phyloP scores from a whole-genome alignment of 2,797 vertebrate genomes.

The Sebastes umbrosus region DNA sequence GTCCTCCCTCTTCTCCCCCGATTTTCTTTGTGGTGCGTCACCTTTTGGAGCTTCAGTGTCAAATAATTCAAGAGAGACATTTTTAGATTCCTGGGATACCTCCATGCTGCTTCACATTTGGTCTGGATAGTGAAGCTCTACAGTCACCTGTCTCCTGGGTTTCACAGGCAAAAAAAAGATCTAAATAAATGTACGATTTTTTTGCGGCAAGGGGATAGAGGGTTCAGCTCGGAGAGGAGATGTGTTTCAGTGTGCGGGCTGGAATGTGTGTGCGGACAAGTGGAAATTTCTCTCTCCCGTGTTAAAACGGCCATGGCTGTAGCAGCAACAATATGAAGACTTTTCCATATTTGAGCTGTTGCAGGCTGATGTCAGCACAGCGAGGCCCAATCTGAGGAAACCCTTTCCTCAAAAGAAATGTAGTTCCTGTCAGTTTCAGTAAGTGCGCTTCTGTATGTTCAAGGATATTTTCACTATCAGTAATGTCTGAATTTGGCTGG shows the following conservation, averaged over 20 bases:
- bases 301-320: constrained; percentile 69
- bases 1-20: neutral
- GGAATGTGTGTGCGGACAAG: constrained; percentile 74
- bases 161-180: constrained; percentile 18
- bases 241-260: constrained; percentile 48
- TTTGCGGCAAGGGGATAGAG: constrained; percentile 10
- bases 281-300: constrained; percentile 79
- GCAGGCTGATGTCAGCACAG: constrained; percentile 42
- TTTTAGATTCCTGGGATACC: constrained; percentile 66
- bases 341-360: constrained; percentile 71
- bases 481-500: neutral
- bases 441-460: neutral
- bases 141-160: constrained; percentile 41
- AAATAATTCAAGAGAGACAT: constrained; percentile 54
- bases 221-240: constrained; percentile 36
- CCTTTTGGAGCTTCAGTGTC: constrained; percentile 58
- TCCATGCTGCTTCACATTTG: constrained; percentile 36
- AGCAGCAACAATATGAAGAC: constrained; percentile 72
- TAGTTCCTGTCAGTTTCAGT: neutral
- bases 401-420: constrained; percentile 13
- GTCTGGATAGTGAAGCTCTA: constrained; percentile 16
- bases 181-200: constrained; percentile 6
- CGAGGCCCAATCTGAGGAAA: constrained; percentile 20
- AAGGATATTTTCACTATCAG: neutral
- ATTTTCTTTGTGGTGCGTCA: constrained; percentile 48